Evolutionary conservation across 2,888 invertebrate species (phyloP).

Genomic region (Polymixis flavicincta): DNA sequence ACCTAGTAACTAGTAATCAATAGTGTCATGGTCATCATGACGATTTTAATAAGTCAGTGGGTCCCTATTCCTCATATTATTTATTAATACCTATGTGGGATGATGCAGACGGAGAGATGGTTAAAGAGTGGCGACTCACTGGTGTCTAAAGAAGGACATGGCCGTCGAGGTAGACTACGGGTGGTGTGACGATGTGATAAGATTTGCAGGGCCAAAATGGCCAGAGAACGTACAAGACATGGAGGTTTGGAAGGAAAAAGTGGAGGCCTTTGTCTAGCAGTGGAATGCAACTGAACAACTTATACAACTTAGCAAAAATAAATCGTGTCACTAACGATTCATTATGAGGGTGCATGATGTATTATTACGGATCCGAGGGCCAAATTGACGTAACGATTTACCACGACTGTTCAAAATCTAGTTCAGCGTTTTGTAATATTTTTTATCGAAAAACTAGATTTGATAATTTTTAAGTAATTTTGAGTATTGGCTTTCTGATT

Average conservation of each 20-base stretch:
- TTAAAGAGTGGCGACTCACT: no score
- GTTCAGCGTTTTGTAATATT: neutral
- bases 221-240: no score
- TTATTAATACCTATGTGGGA: neutral
- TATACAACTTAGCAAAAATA: no score
- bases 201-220: no score
- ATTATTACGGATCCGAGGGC: neutral
- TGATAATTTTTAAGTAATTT: neutral
- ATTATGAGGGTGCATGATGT: neutral
- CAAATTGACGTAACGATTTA: neutral
- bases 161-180: no score
- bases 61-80: neutral
- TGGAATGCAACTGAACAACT: no score
- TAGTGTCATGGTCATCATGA: slow-evolving; percentile 23
- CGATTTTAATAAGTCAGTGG: neutral
- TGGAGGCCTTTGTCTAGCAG: no score
- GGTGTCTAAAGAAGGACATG: no score
- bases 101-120: no score
- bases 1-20: slow-evolving; percentile 15
- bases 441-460: neutral
- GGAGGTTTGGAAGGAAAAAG: no score
- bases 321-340: neutral
- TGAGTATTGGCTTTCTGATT: neutral
- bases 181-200: no score
- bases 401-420: neutral